These are phyloP conservation scores for Cheilosia vernalis DNA, from an alignment of 2,888 invertebrate genomes.

Conservation along the genomic window DNA sequence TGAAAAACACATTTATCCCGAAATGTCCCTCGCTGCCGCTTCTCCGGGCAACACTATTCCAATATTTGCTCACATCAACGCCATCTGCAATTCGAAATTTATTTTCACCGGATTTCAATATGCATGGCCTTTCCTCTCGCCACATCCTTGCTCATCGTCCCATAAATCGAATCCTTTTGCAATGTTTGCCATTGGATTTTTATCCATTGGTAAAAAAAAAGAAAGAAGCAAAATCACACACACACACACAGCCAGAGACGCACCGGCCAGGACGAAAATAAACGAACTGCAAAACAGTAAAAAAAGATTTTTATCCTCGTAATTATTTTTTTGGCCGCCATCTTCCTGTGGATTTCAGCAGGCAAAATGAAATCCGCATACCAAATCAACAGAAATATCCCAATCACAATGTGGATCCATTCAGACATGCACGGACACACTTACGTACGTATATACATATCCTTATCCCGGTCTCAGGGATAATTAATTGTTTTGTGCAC, in stretches of 20 bases:
- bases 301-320: slow-evolving; percentile 53
- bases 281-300: slow-evolving; percentile 8
- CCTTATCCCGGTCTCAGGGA: slow-evolving; percentile 73
- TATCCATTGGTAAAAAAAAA: slow-evolving; percentile 41
- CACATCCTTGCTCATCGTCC: slow-evolving; percentile 71
- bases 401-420: slow-evolving; percentile 69
- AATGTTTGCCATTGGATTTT: slow-evolving; percentile 72
- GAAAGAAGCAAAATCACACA: slow-evolving; percentile 18
- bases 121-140: slow-evolving; percentile 72
- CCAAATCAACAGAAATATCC: slow-evolving; percentile 74
- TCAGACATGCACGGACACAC: slow-evolving; percentile 64
- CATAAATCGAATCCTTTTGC: slow-evolving; percentile 73
- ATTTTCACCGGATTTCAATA: slow-evolving; percentile 75
- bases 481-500: slow-evolving; percentile 74
- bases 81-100: slow-evolving; percentile 75
- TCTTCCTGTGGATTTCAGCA: slow-evolving; percentile 67
- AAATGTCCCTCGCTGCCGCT: slow-evolving; percentile 39
- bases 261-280: not conserved
- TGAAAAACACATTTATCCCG: slow-evolving; percentile 38
- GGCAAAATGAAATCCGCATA: slow-evolving; percentile 71
- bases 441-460: slow-evolving; percentile 42
- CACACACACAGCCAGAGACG: not conserved
- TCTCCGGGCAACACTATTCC: slow-evolving; percentile 66
- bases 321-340: slow-evolving; percentile 73
- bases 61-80: slow-evolving; percentile 75